Evolutionary conservation across 2,113 vertebrate species (phyloP).

Genomic region (Dipodomys stephensi): DNA sequence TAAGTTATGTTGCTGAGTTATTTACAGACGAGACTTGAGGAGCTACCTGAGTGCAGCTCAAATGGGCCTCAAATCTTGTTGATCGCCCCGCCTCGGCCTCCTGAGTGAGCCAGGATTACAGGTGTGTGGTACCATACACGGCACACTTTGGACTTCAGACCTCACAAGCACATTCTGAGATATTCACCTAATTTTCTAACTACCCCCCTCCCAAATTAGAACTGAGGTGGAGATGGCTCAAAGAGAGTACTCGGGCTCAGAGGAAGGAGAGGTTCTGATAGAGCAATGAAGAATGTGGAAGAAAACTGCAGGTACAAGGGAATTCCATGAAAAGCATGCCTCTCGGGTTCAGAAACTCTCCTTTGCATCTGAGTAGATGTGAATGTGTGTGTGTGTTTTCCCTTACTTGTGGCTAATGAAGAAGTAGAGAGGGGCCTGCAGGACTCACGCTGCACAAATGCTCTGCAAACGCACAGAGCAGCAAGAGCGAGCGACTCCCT

Average conservation of each 20-base stretch:
- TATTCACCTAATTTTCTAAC: not conserved
- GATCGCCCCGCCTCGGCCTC: no score
- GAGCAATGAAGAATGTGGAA: not conserved
- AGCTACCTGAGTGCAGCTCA: not conserved
- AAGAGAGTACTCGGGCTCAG: constrained; percentile 48
- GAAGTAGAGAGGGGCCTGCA: not conserved
- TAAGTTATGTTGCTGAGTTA: not conserved
- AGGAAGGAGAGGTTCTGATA: not conserved
- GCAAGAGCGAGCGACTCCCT: fast-evolving
- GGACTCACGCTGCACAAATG: not conserved
- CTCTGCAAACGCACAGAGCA: not conserved
- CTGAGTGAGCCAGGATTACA: no score
- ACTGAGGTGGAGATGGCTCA: not conserved
- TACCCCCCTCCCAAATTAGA: not conserved
- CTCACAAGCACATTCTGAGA: not conserved
- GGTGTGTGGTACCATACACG: no score
- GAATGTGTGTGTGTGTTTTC: constrained; percentile 31
- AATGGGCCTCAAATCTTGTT: no score
- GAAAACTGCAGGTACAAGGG: not conserved
- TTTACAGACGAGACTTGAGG: not conserved
- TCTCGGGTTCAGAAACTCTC: constrained; percentile 45
- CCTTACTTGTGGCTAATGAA: not conserved
- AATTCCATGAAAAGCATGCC: constrained; percentile 41
- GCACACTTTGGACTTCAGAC: not conserved
- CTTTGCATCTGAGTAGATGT: not conserved